Evolutionary conservation across 2,113 vertebrate genomes (phyloP).

Genomic region (Mesoclemmys tuberculata): DNA sequence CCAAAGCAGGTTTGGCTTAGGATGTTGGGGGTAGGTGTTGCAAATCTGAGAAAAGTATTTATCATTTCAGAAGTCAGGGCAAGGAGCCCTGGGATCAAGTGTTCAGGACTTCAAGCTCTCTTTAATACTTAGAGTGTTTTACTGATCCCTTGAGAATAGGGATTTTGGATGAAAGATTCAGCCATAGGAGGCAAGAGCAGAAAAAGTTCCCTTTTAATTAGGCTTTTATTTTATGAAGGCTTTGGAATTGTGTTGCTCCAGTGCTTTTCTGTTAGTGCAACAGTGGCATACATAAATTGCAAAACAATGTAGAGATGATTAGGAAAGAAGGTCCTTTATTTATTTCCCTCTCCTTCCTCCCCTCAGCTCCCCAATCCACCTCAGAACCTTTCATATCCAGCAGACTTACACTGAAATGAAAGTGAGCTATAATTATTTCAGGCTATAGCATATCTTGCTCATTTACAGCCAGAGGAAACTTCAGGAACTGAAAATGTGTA

Average conservation of each 20-base stretch:
- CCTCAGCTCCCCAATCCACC: neutral
- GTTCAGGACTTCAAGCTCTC: neutral
- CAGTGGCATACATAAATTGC: neutral
- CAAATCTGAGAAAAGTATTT: slow-evolving; percentile 13
- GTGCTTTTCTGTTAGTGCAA: neutral
- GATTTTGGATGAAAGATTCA: slow-evolving; percentile 11
- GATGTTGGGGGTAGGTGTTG: slow-evolving; percentile 8
- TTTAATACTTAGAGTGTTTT: slow-evolving; percentile 17
- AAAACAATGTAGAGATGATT: neutral
- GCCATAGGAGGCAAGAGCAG: neutral
- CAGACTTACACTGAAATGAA: neutral
- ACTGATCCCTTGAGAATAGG: neutral
- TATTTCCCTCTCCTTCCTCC: neutral
- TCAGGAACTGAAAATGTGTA: neutral
- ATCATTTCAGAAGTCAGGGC: slow-evolving; percentile 33
- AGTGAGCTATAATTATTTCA: neutral
- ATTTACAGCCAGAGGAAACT: neutral
- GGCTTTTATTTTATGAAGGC: neutral
- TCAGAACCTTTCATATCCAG: neutral
- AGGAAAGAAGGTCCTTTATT: neutral
- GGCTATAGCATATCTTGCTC: neutral
- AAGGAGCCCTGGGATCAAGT: neutral
- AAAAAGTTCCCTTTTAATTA: slow-evolving; percentile 37
- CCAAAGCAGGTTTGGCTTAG: slow-evolving; percentile 14
- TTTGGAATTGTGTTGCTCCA: neutral